These are phyloP conservation scores for Seira ritae DNA, from an alignment of 2,888 invertebrate species.

Conservation along the genomic window DNA sequence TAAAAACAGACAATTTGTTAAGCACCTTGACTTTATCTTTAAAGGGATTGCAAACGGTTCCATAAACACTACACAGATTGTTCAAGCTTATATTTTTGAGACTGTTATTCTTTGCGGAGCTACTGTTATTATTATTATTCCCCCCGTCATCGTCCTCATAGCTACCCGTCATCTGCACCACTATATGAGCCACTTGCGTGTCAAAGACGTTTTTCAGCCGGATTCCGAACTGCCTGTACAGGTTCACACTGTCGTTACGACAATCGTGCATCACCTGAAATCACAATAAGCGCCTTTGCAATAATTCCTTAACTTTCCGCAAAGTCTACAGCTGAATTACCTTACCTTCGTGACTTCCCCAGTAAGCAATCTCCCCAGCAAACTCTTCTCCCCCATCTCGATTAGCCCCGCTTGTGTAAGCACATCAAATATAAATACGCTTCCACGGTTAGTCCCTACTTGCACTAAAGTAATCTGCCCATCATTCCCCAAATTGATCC, in stretches of 20 bases:
- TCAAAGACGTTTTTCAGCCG: slow-evolving; percentile 91
- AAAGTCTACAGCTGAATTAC: no score
- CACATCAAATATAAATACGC: slow-evolving; percentile 91
- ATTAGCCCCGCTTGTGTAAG: slow-evolving; percentile 87
- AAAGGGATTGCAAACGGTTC: slow-evolving; percentile 91
- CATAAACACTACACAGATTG: slow-evolving; percentile 92
- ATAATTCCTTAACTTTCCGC: no score
- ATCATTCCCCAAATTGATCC: slow-evolving; percentile 90
- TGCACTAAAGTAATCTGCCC: slow-evolving; percentile 89
- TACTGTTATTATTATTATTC: neutral
- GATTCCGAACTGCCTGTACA: slow-evolving; percentile 90
- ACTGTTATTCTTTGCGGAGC: slow-evolving; percentile 77
- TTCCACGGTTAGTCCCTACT: slow-evolving; percentile 85
- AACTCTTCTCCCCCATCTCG: slow-evolving; percentile 77
- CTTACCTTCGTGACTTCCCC: neutral
- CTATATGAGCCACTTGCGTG: slow-evolving; percentile 93
- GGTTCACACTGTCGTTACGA: slow-evolving; percentile 91
- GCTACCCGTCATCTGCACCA: slow-evolving; percentile 81
- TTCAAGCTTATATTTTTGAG: slow-evolving; percentile 95
- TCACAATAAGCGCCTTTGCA: no score
- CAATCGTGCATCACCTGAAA: slow-evolving; percentile 90
- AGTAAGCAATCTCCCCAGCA: slow-evolving; percentile 37
- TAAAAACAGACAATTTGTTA: no score
- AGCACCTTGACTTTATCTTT: slow-evolving; percentile 85
- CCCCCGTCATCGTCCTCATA: slow-evolving; percentile 82